These are phyloP conservation scores for Nothocercus nigrocapillus DNA, from an alignment of 2,113 vertebrate genomes.

Conservation along the genomic window DNA sequence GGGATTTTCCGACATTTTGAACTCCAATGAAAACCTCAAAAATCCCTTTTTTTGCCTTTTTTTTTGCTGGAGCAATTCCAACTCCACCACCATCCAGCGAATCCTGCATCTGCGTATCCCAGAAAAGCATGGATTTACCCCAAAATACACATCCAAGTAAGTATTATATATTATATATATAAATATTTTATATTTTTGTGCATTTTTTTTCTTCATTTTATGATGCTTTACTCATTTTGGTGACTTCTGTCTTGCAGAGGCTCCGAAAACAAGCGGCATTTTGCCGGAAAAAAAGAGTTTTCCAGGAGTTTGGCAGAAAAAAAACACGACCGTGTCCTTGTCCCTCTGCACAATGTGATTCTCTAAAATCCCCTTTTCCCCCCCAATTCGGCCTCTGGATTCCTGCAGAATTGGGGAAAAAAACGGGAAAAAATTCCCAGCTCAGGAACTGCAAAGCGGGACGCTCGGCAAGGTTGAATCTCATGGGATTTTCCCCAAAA, in stretches of 20 bases:
- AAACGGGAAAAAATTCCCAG: not conserved
- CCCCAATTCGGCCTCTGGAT: not conserved
- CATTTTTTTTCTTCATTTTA: not conserved
- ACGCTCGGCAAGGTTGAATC: not conserved
- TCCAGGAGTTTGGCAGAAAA: not conserved
- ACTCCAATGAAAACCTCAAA: not conserved
- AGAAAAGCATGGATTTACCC: fast-evolving
- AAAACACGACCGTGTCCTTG: fast-evolving
- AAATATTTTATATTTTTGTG: too few relatives aligned
- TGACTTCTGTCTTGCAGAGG: not conserved
- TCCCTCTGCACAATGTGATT: not conserved
- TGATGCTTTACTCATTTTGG: fast-evolving
- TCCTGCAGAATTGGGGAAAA: not conserved
- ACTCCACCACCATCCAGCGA: fast-evolving
- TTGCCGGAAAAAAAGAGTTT: too few relatives aligned
- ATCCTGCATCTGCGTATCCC: not conserved
- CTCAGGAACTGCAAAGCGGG: too few relatives aligned
- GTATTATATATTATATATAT: not conserved
- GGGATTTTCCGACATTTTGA: not conserved
- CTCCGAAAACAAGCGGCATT: fast-evolving
- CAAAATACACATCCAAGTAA: not conserved
- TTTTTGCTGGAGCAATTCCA: not conserved
- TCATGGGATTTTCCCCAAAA: not conserved
- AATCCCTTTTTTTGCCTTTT: not conserved
- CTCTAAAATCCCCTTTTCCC: not conserved